A percentile compares a stretch with the other conserved stretches of the same genome.
Evolutionary conservation across 92 coral and sea anemone genomes (phyloP).

Genomic region (Phenganax stokvisi): DNA sequence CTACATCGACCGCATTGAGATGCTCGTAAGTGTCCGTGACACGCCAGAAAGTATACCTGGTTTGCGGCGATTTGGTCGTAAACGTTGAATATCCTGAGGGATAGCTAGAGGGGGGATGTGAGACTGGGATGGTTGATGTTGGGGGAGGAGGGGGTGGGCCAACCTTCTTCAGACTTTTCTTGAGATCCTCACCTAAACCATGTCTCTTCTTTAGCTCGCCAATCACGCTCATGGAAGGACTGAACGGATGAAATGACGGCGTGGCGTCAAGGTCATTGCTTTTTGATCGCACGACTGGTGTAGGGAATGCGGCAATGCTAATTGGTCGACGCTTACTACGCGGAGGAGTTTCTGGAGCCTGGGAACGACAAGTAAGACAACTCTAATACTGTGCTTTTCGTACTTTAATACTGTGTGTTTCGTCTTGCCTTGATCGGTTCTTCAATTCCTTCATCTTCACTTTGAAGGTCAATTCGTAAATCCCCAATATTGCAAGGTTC

Average conservation of each 20-base stretch:
- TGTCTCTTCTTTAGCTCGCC: constrained; percentile 35
- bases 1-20: background rate
- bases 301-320: constrained; percentile 27
- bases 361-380: constrained; percentile 1
- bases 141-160: constrained; percentile 61
- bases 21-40: background rate
- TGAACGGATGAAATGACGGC: background rate
- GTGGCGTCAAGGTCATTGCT: constrained; percentile 15
- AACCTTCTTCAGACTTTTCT: constrained; percentile 51
- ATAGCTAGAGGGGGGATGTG: constrained; percentile 35
- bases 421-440: constrained; percentile 45
- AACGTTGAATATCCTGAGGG: constrained; percentile 34
- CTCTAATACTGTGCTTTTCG: background rate
- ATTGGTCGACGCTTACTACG: constrained; percentile 36
- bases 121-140: constrained; percentile 45
- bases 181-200: constrained; percentile 25
- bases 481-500: constrained; percentile 69
- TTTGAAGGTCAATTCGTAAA: constrained; percentile 53
- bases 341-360: constrained; percentile 33
- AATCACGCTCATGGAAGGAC: constrained; percentile 23
- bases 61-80: background rate
- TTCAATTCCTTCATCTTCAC: constrained; percentile 79
- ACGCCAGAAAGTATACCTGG: too few relatives aligned
- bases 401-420: background rate
- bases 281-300: background rate